Base-by-base conservation (phyloP, 1,140 invertebrate species). In the Bilobella aurantiaca region DNA sequence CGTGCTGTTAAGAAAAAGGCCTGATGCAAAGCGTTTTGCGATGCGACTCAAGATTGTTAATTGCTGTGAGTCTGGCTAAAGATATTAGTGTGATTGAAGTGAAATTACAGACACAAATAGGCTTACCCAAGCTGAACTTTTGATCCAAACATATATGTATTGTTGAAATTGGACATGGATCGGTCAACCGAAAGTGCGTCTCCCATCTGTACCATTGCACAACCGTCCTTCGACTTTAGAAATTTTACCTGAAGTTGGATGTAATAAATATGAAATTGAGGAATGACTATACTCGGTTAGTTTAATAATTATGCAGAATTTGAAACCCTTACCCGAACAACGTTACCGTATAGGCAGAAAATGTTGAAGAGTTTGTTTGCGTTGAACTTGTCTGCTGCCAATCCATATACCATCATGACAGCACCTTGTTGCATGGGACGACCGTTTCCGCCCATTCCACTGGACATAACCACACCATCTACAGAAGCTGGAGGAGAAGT, bases 121-220 rank as follows among this genome's bases (percentile, higher is more conserved):
- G 77, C 76, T 74, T 76, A 84, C 81, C 81, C 81, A n/a, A 86
- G 75, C 72, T 84, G 82, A 68, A 87, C 74, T 76, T 83, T 82
- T 69, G 76, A 78, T 68, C 79, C 82, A 75, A 88, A 94, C 71
- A 96, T 87, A 64, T 86, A 87, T 68, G 89, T 86, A 76, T 95
- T 93, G 81, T 97, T 96, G 61, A 99, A 82, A 78, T 97, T 93
- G 73, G 91, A 89, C 58, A 99, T 87, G 76, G 90, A 93, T 72
- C 94, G 81, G 77, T 97, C 93, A 1, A 97, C 93, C 5, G 94
- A 90, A 57, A 92, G 83, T n/a, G 85, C 84, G 77, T 97, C 93
- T 16, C 94, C 94, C 93, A 99, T 95, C 78, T 99, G 94, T 66
- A 98, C 90, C 95, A 99, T 99, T n/a, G 95, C 95, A 64, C 94